A percentile compares a stretch with the other conserved stretches of the same genome.
These are phyloP conservation scores for Jacana jacana DNA, from an alignment of 2,113 vertebrate genomes.

Conservation along the genomic window DNA sequence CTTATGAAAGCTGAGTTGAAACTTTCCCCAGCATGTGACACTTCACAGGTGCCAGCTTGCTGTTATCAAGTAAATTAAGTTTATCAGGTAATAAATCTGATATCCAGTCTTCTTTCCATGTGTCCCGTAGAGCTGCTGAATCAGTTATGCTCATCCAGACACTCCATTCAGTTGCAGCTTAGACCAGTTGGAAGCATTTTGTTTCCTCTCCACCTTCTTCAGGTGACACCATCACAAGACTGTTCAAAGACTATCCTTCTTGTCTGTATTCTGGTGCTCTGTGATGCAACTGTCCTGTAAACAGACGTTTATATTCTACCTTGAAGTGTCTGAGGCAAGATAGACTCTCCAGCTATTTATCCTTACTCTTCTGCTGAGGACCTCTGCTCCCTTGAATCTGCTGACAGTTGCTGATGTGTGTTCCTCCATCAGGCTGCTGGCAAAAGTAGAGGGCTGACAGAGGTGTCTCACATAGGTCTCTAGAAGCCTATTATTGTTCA, in stretches of 20 bases:
- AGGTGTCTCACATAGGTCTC: background rate
- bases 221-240: background rate
- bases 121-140: background rate
- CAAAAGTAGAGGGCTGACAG: background rate
- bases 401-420: background rate
- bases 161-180: background rate
- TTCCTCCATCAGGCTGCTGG: background rate
- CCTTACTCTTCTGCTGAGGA: background rate
- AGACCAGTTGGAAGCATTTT: background rate
- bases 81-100: background rate
- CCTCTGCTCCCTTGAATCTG: background rate
- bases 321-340: background rate
- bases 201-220: background rate
- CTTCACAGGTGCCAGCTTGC: background rate
- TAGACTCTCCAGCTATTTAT: background rate
- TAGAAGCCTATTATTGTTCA: background rate
- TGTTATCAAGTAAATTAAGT: background rate
- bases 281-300: background rate
- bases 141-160: background rate
- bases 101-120: background rate
- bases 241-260: background rate
- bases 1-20: background rate
- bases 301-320: background rate
- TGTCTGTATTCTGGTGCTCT: background rate
- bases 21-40: background rate